Conservation (phyloP, 2,797 vertebrate genomes). For the Alca torda region DNA sequence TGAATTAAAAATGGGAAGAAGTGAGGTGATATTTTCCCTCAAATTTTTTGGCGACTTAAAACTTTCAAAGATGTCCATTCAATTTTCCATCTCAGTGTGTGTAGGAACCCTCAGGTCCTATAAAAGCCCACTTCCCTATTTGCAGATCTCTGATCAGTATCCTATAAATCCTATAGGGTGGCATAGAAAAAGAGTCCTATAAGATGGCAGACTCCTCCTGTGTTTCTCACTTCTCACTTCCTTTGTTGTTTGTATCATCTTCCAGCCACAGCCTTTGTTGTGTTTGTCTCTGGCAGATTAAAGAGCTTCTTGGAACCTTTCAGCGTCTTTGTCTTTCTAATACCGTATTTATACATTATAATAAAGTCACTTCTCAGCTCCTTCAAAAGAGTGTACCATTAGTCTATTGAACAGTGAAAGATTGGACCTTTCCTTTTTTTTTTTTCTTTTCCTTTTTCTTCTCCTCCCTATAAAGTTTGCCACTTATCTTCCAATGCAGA, state of each 20-base stretch:
- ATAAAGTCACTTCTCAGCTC: not conserved
- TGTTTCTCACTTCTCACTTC: not conserved
- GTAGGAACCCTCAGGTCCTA: not conserved
- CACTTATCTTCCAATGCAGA: not conserved
- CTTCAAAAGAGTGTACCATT: not conserved
- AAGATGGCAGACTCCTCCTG: not conserved
- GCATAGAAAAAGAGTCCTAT: not conserved
- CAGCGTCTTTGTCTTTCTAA: not conserved
- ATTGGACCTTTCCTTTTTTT: not conserved
- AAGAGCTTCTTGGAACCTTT: not conserved
- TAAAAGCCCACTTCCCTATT: not conserved
- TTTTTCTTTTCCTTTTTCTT: not conserved
- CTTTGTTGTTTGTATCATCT: not conserved
- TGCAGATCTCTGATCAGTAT: not conserved
- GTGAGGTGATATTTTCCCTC: not conserved
- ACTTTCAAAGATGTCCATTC: not conserved
- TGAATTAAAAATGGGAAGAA: not conserved
- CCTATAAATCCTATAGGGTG: not conserved
- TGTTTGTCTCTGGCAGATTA: not conserved
- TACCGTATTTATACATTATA: not conserved
- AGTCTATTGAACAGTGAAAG: not conserved
- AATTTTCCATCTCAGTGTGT: not conserved
- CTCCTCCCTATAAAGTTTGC: not conserved
- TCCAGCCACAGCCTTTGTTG: not conserved
- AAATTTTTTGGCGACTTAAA: not conserved